These are phyloP conservation scores for Acrocyrtus sp. DNA, from an alignment of 2,888 invertebrate species.

Conservation along the genomic window DNA sequence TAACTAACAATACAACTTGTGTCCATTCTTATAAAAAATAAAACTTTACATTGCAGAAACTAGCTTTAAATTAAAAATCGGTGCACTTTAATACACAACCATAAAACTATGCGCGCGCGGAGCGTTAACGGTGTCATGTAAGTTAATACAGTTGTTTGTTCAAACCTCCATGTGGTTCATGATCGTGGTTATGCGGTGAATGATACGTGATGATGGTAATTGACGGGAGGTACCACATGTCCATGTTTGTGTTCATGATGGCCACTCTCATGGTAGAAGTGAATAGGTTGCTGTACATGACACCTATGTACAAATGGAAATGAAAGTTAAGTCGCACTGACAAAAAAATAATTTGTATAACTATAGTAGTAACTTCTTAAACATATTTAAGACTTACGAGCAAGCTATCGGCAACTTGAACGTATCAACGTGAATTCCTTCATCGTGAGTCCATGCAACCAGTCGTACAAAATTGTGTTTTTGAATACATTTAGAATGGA, in stretches of 20 bases:
- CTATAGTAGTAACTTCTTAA: no score
- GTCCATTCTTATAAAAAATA: no score
- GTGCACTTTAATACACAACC: no score
- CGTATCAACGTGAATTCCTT: conserved; percentile 65
- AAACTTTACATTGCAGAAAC: no score
- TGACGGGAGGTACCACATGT: conserved; percentile 37
- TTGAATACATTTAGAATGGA: conserved; percentile 66
- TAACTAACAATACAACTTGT: no score
- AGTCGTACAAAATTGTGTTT: conserved; percentile 66
- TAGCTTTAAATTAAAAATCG: no score
- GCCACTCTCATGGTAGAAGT: conserved; percentile 52
- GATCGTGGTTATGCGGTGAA: conserved; percentile 8
- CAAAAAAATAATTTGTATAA: no score
- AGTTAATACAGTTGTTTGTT: no score
- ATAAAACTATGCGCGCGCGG: neutral
- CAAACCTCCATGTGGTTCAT: conserved; percentile 4
- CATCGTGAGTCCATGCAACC: conserved; percentile 65
- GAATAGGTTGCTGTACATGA: conserved; percentile 56
- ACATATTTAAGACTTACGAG: conserved; percentile 45
- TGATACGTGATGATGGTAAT: conserved; percentile 30
- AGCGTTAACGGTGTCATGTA: neutral
- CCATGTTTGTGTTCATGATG: conserved; percentile 39
- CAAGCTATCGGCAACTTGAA: conserved; percentile 64
- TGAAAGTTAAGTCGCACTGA: no score
- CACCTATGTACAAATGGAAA: no score